Conservation (phyloP, 2,113 vertebrate genomes). For the Upupa epops region DNA sequence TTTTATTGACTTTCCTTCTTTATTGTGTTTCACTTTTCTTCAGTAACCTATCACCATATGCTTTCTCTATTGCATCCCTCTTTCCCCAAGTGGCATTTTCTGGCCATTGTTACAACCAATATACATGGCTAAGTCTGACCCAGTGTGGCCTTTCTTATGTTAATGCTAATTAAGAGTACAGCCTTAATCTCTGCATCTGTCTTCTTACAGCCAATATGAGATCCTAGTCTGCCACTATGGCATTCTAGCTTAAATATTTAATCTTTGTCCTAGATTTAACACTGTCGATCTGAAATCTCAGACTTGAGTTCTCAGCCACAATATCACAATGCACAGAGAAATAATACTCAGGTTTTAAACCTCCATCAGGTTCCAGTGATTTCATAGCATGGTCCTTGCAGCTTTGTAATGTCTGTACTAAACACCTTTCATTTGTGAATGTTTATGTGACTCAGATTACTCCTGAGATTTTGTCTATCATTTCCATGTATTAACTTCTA, state of each 20-base stretch:
- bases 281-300: not conserved
- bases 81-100: slow-evolving; percentile 14
- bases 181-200: slow-evolving; percentile 15
- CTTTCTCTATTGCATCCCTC: not conserved
- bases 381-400: not conserved
- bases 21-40: slow-evolving; percentile 12
- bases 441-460: not conserved
- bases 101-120: not conserved
- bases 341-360: not conserved
- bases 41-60: slow-evolving; percentile 52
- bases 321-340: not conserved
- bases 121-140: not conserved
- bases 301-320: not conserved
- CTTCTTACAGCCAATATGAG: not conserved
- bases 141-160: slow-evolving; percentile 2
- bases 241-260: not conserved
- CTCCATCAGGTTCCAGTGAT: not conserved
- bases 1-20: slow-evolving; percentile 24
- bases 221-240: not conserved
- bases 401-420: not conserved
- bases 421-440: not conserved
- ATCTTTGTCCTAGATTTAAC: not conserved
- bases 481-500: not conserved
- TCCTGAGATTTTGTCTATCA: not conserved
- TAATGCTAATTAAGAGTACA: slow-evolving; percentile 26